Evolutionary conservation across 2,888 invertebrate genomes (phyloP), one percentile per base, ranked within the genome.

Genomic region (Chesias legatella): DNA sequence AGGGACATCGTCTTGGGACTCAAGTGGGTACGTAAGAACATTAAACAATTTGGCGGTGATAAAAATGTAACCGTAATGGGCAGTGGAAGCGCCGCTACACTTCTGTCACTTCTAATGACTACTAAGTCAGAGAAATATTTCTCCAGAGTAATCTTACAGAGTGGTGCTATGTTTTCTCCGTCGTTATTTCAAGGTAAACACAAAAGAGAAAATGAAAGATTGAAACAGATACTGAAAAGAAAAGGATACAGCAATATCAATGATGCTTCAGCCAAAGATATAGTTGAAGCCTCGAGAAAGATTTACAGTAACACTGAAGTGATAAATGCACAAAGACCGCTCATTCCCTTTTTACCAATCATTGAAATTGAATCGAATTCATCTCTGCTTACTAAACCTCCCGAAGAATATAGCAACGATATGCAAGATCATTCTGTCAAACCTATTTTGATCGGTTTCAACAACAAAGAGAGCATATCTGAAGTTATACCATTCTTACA

Each of bases 371-470:
- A 65, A 38, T 65, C 71, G 1, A 73, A 63, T 13, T 55, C 48
- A 7, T 72, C 82, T 0, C 48, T 86, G 26, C 31, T 86, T 23
- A 60, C 49, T 1, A 56, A 49, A 22, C 44, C 48, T 7, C 68
- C 73, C 1, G 53, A 63, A 6, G 53, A 73, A 6, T 59, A 70
- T 33, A 58, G 61, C 23, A 48, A 49, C n/a, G 48, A 43, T 5
- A 22, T 42, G 5, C 37, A 47, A 33, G 44, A 52, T 11, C 43
- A 58, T 13, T 43, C 52, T 3, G 57, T 51, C 22, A 75, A 82
- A 42, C 82, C 88, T 7, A 67, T 88, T 25, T 60, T 90, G 29
- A 72, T 88, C n/a, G 90, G 90, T 24, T 89, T 82, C 40, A 89
- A 81, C 43, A 88, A 83, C 10, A 75, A 83, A 62, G 90, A 89